These are phyloP conservation scores for Holacanthus passer DNA, from an alignment of 2,113 vertebrate genomes.

Conservation along the genomic window DNA sequence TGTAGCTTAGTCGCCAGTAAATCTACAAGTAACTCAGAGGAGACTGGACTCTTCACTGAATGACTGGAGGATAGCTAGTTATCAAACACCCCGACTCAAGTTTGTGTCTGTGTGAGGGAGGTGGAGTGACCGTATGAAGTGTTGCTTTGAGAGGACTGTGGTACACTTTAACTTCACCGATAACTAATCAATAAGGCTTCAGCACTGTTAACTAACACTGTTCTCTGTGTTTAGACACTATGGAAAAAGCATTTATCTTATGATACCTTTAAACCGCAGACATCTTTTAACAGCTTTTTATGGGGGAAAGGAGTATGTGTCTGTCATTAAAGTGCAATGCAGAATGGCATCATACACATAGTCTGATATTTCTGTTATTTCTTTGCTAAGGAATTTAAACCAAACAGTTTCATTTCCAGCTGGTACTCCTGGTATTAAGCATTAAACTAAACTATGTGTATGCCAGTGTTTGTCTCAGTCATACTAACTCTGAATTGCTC, in stretches of 20 bases:
- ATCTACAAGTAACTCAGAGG: not conserved
- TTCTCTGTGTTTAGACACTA: conserved; percentile 51
- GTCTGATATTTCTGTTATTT: not conserved
- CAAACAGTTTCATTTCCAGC: not conserved
- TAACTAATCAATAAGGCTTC: conserved; percentile 63
- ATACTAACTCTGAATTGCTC: conserved; percentile 24
- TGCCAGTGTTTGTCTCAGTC: conserved; percentile 8
- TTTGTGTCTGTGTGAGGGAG: conserved; percentile 23
- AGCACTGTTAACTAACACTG: conserved; percentile 73
- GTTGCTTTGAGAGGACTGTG: conserved; percentile 56
- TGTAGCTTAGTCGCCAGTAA: conserved; percentile 28
- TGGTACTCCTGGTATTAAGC: not conserved
- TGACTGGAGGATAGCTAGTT: not conserved
- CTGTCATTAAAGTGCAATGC: conserved; percentile 38
- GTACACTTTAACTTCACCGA: conserved; percentile 42
- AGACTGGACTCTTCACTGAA: not conserved
- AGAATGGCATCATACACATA: not conserved
- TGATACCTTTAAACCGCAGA: conserved; percentile 3
- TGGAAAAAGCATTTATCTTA: conserved; percentile 18
- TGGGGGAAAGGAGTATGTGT: not conserved
- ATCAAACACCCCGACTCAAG: not conserved
- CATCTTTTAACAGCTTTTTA: not conserved
- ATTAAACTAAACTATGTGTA: not conserved
- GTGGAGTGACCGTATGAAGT: conserved; percentile 52
- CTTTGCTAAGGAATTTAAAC: not conserved